Base-by-base conservation (phyloP, 2,113 vertebrate genomes). In the Pelvicachromis taeniatus region DNA sequence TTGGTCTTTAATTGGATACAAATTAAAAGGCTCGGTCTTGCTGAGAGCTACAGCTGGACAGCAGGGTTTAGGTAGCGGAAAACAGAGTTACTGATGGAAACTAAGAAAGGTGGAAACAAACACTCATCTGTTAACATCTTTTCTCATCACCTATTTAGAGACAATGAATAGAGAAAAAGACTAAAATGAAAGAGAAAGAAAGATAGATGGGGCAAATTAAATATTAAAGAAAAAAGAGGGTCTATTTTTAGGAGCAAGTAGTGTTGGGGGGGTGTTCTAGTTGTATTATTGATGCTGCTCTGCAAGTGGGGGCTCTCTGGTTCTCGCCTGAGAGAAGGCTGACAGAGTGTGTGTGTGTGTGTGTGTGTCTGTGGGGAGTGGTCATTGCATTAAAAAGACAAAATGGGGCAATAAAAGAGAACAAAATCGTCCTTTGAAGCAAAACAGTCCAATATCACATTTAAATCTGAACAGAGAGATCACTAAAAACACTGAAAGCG, bases 201-300 rank as follows among this genome's bases (percentile, higher is more conserved):
- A 58, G 59, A 92, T 65, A 85, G 85, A 88, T 83, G 80, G 58
- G 40, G 68, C 63, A 45, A 85, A 95, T 96, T 35, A 96, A 96
- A 95, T 95, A 95, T 96, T 96, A 48, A 96, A 91, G 48, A 83
- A 89, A 91, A 92, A 90, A 89, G 75, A 45, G 88, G 59, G 79
- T 88, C 87, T 95, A 94, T 93, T 95, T 95, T 94, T 94, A 93
- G 94, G 93, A 52, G 45, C 78, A 87, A 85, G 85, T 86, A 80
- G 58, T 84, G 58, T 87, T 88, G 84, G 53, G 90, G 90, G 83
- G 56, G 78, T 75, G 80, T 56, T 93, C 90, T 68, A 58, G 81
- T 84, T 96, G 83, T 95, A 95, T 96, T 95, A 96, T 95, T 96
- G 90, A 96, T 95, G 92, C 79, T 82, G 85, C 82, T 77, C 81